phyloP scores from a whole-genome alignment of 2,797 vertebrate species.

The Tokudaia muenninki region DNA sequence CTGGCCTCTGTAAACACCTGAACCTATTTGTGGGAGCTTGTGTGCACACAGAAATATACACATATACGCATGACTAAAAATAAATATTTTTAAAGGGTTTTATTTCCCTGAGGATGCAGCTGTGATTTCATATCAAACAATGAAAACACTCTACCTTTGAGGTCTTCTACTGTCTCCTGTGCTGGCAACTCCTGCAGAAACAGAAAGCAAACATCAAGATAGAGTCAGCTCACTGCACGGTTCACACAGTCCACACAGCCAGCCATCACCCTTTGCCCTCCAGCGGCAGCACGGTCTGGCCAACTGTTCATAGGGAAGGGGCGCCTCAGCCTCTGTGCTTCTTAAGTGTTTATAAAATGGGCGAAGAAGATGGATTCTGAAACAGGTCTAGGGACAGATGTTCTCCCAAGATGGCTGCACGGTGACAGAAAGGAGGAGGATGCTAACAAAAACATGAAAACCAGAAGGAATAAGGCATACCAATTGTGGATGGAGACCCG shows the following conservation, averaged over 20 bases:
- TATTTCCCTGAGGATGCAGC: background rate
- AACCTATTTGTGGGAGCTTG: background rate
- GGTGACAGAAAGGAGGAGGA: background rate
- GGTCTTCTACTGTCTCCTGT: slow-evolving; percentile 87
- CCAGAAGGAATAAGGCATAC: background rate
- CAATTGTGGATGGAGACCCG: background rate
- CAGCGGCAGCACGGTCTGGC: background rate
- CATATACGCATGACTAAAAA: background rate
- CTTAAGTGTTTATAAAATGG: background rate
- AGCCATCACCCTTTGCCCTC: background rate
- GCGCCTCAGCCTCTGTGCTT: background rate
- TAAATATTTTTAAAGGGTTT: no score
- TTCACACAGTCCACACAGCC: background rate
- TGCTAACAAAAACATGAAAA: background rate
- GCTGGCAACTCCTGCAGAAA: slow-evolving; percentile 84
- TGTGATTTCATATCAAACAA: background rate
- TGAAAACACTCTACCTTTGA: slow-evolving; percentile 75
- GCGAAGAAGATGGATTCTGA: background rate
- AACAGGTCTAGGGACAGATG: background rate
- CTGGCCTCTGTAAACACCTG: background rate
- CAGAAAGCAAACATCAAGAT: background rate
- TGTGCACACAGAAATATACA: background rate
- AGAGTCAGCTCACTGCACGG: background rate
- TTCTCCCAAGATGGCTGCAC: background rate
- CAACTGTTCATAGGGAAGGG: fast-evolving